Evolutionary conservation across 2,888 invertebrate species (phyloP), one percentile per base, ranked within the genome.

Genomic region (Tillus elongatus): DNA sequence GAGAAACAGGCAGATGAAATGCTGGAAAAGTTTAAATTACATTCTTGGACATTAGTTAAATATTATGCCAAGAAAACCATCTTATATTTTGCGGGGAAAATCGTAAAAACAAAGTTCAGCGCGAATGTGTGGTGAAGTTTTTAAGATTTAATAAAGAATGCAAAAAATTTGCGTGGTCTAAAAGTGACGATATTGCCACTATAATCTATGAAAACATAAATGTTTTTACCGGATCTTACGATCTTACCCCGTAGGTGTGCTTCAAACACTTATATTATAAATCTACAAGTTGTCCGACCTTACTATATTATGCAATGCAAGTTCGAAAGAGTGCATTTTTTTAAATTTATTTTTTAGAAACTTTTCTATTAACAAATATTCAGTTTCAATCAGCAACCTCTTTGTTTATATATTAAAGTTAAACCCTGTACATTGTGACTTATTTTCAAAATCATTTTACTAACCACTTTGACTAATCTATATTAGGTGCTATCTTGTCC

Each of bases 171-270:
- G 6, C n/a, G 6, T 19, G 24, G 24, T n/a, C 24, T 19, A 19
- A 19, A 19, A n/a, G 6, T 19, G 24, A 19, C n/a, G 24, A 19
- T 19, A 19, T 19, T 19, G 24, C 6, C 24, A 19, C 24, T 19
- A 19, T 19, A 6, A 19, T 19, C n/a, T 19, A 8, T 6, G 24
- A 19, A n/a, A 19, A 19, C n/a, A 19, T 19, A 19, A 19, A 19
- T 19, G 24, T 19, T 19, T 19, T 19, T 19, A 19, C 24, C 24
- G 6, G 24, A 19, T 19, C 24, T n/a, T n/a, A n/a, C n/a, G n/a
- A n/a, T n/a, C n/a, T n/a, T n/a, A n/a, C n/a, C n/a, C n/a, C n/a
- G n/a, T n/a, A n/a, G n/a, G n/a, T n/a, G n/a, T n/a, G n/a, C n/a
- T n/a, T n/a, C n/a, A 19, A 19, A 19, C n/a, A 19, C 24, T 6